A percentile compares a stretch with the other conserved stretches of the same genome.
These are phyloP conservation scores for Eretmochelys imbricata DNA, from an alignment of 2,113 vertebrate genomes.

Conservation along the genomic window DNA sequence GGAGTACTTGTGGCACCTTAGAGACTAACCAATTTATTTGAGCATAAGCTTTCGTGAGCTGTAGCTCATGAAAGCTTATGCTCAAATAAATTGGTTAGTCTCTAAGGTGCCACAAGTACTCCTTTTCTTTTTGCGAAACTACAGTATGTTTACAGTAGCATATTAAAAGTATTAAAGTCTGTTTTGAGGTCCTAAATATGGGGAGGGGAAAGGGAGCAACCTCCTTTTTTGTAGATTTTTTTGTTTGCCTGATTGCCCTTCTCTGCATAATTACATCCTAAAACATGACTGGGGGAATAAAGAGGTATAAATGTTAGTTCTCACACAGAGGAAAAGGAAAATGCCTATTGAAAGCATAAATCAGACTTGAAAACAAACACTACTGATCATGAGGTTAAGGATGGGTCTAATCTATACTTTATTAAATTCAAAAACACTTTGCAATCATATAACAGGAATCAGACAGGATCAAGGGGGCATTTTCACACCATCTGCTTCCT, in stretches of 20 bases:
- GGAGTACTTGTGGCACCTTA: no score
- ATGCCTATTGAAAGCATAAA: not conserved
- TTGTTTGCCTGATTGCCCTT: not conserved
- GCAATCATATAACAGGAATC: not conserved
- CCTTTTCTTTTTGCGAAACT: no score
- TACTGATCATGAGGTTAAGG: not conserved
- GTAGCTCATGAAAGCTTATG: no score
- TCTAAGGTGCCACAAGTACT: no score
- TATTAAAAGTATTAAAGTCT: not conserved
- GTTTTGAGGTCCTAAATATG: not conserved
- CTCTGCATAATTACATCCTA: not conserved
- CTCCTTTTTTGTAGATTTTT: not conserved
- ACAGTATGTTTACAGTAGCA: not conserved
- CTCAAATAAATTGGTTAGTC: no score
- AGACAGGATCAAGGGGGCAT: fast-evolving
- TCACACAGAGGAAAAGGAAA: not conserved
- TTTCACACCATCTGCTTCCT: not conserved
- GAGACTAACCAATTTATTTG: no score
- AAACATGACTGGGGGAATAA: not conserved
- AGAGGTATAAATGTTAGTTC: not conserved
- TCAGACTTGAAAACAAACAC: not conserved
- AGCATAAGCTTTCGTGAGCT: no score
- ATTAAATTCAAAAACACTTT: not conserved
- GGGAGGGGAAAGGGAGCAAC: not conserved
- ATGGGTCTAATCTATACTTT: not conserved